Evolutionary conservation across 1,140 invertebrate genomes (phyloP), one percentile per base, ranked within the genome.

Genomic region (Trachymyrmex cornetzi): DNA sequence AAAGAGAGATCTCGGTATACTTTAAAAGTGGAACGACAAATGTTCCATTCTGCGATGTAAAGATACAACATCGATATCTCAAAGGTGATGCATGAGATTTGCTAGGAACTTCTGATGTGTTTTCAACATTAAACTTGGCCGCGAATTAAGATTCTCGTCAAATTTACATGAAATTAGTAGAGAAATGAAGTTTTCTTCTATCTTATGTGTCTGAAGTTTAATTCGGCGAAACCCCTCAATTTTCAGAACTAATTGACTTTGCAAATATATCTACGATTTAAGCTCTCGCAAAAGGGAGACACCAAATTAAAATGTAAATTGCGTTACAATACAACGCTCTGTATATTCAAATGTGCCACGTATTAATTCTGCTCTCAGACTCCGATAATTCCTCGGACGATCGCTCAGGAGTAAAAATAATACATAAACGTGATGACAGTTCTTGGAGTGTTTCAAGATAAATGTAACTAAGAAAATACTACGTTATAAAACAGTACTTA

Each of bases 251-350:
- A 69, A 81, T 69, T 53, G 64, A 24, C 48, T 69, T 22, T 16
- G 77, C 50, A 38, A 69, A n/a, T 27, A 55, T 9, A 69, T 12
- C 53, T 30, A 34, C 50, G 22, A 30, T 24, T 27, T 27, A 24
- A 38, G 48, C 27, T 24, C 12, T 4, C 30, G 48, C 48, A 6
- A 53, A 16, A 16, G n/a, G 6, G 14, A 34, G 3, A 7, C 3
- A 44, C 4, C 48, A 24, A 55, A 69, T 81, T 81, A 71, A 71
- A 57, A 81, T 81, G 79, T 53, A 71, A 71, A 59, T 81, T 44
- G 44, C 50, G 7, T 71, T 61, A 30, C 64, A 44, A 71, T 57
- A 50, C 63, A 27, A 67, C n/a, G 63, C n/a, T 69, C 30, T 48
- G 38, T 27, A 30, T 48, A 64, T 64, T 79, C 24, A 27, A 22